phyloP scores from a whole-genome alignment of 2,888 invertebrate genomes.

The Gisinianus flammeolus region DNA sequence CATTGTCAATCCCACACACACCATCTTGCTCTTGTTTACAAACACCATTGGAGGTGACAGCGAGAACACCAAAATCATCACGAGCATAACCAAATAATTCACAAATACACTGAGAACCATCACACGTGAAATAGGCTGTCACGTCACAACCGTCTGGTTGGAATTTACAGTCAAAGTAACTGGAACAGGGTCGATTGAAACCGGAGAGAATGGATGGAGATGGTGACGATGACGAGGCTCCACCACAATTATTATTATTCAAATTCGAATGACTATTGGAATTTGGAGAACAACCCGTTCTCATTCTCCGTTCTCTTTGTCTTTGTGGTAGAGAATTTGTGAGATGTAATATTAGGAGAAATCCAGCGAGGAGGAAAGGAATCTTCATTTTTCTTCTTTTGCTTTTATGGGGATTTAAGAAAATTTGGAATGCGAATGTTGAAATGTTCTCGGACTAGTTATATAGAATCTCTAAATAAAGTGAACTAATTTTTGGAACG shows the following conservation, averaged over 20 bases:
- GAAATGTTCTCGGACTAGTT: no score
- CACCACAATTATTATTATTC: not conserved
- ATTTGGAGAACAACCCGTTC: no score
- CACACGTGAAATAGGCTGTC: not conserved
- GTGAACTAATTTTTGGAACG: no score
- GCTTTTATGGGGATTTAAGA: no score
- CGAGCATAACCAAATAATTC: conserved; percentile 19
- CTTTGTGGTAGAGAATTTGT: no score
- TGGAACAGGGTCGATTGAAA: not conserved
- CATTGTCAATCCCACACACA: not conserved
- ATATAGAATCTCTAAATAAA: no score
- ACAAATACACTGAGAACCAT: conserved; percentile 6
- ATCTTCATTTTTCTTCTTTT: no score
- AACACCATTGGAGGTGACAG: not conserved
- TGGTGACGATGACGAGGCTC: not conserved
- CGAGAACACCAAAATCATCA: conserved; percentile 4
- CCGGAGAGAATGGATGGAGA: not conserved
- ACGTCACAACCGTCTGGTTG: conserved; percentile 2
- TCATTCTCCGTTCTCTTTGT: no score
- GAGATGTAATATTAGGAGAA: no score
- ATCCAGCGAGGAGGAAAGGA: no score
- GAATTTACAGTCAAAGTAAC: conserved; percentile 28
- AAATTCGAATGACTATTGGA: not conserved
- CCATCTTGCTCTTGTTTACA: not conserved
- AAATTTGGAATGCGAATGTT: no score